These are phyloP conservation scores for Lophura nycthemera DNA, from an alignment of 2,113 vertebrate genomes.

Conservation along the genomic window DNA sequence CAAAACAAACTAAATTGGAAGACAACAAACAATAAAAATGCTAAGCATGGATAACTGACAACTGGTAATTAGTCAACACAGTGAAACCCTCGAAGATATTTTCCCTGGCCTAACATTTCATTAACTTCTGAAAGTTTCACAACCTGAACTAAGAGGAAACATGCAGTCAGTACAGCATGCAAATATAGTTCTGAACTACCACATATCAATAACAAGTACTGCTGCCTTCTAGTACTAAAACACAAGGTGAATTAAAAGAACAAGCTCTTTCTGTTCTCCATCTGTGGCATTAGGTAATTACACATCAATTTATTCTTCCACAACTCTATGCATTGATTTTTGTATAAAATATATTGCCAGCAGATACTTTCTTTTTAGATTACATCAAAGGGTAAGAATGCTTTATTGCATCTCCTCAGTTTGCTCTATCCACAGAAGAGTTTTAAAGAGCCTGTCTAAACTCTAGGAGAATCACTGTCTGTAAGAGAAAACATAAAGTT, in stretches of 20 bases:
- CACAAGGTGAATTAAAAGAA: not conserved
- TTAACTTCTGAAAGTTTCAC: not conserved
- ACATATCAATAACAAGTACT: not conserved
- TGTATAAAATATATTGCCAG: not conserved
- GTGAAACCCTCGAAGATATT: not conserved
- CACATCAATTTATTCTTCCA: slow-evolving; percentile 16
- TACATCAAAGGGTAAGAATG: not conserved
- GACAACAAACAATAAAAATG: not conserved
- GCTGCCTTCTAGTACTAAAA: not conserved
- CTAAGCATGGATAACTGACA: not conserved
- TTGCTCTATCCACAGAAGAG: not conserved
- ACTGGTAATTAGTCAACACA: not conserved
- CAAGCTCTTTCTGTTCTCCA: not conserved
- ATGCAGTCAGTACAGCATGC: not conserved
- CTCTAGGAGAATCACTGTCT: not conserved
- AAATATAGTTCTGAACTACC: not conserved
- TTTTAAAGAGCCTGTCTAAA: not conserved
- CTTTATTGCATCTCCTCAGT: not conserved
- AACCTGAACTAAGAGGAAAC: not conserved
- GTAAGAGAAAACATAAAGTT: not conserved
- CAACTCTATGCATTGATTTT: not conserved
- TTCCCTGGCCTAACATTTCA: not conserved
- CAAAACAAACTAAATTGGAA: not conserved
- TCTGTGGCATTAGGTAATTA: slow-evolving; percentile 4
- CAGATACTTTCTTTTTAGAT: not conserved